Evolutionary conservation across 1,140 invertebrate genomes (phyloP), one percentile per base, ranked within the genome.

Genomic region (Stegodyphus dumicola): DNA sequence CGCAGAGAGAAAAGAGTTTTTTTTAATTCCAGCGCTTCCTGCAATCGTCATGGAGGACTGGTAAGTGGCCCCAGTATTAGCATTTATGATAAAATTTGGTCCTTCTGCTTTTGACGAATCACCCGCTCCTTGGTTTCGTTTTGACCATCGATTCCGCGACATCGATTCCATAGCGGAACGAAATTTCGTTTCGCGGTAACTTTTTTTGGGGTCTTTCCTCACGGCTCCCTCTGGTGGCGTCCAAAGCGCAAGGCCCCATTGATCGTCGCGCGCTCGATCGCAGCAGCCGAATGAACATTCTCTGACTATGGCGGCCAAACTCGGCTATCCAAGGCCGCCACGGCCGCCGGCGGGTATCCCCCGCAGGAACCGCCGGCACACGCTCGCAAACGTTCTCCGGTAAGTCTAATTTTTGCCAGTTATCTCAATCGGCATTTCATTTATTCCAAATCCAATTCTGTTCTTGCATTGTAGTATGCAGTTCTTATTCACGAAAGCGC

Each of bases 361-460:
- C 15, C 70, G 15, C 79, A 70, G 9, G 49, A 74, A 81, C 70
- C 69, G 79, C 6, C 79, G 79, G 17, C 79, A 81, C 70, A 81
- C 79, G 33, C 71, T 81, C n/a, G 79, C 79, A n/a, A 81, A 81
- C 48, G 79, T 81, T 10, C 79, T 81, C 49, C 79, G 79, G 79
- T 81, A 81, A 81, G 79, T 74, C 54, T 2, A 60, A 10, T 60
- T 15, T 60, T 15, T 60, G 56, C 56, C 15, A 33, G 33, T 33
- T 33, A 33, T 33, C 33, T 33, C 33, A 33, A 33, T 33, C 1
- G 33, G 33, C 33, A 33, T 33, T 33, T 33, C 33, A 33, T 33
- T 33, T 3, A 33, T 33, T 33, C 33, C 33, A 33, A 33, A 33
- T 33, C 33, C 33, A 3, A 33, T 33, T 33, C 33, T 33, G 33